Base-by-base conservation (phyloP, 2,888 invertebrate genomes). In the Dryococelus australis region DNA sequence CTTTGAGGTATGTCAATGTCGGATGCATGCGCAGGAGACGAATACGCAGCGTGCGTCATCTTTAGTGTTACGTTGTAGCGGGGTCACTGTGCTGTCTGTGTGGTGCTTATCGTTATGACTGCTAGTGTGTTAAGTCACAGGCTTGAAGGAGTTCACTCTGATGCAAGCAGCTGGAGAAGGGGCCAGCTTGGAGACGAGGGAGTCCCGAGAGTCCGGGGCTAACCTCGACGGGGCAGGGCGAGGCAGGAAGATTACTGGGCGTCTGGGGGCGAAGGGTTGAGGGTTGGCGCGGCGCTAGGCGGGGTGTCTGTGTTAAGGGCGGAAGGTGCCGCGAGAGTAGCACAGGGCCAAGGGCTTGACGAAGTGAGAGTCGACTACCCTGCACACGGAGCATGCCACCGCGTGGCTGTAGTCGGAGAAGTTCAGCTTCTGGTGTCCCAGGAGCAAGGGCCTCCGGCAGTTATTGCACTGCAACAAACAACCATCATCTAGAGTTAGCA, bases 401-500 rank as follows among this genome's bases (percentile, higher is more conserved):
- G 96, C 95, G 92, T 97, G 97, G 92, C 97, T 98, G 94, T 98
- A 99, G 93, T 99, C 98, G 91, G 98, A 98, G 95, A 95, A 97
- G 93, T 97, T 97, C 90, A 98, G 94, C 91, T 96, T 96, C 92
- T 97, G 97, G 91, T 96, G 96, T 24, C 97, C 97, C 92, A 97
- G 96, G 90, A 98, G 95, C 89, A 98, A 95, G 84, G 97, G 96
- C 93, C 97, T 97, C 93, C 95, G 96, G 94, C 99, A 99, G 92
- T 95, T 95, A 94, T 97, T 98, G 94, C 99, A 99, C 96, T 98
- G 95, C 86, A 93, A 93, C 90, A 90, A 90, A 16, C 5, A 13
- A 47, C 91, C 90, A 90, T 88, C 90, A 90, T 88, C 35, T 28
- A 3, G 81, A 26, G 6, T 16, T n/a, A n/a, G 16, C 5, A 4